Evolutionary conservation across 2,797 vertebrate species (phyloP), one percentile per base, ranked within the genome.

Genomic region (Falco naumanni): DNA sequence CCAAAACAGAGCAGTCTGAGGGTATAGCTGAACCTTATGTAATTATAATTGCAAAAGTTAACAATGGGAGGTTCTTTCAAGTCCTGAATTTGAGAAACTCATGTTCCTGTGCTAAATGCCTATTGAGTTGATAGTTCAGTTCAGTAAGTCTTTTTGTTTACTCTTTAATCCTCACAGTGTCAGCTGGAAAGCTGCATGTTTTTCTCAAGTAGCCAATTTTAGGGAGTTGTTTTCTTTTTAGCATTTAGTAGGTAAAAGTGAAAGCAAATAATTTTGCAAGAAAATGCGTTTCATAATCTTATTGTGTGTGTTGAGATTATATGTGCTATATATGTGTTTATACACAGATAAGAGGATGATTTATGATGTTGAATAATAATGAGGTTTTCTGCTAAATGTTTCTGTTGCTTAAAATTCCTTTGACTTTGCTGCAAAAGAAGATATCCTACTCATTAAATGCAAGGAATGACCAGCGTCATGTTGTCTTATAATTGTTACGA

Each of bases 141-240:
- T 89, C 84, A 89, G 45, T 64, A 76, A 89, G 66, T 65, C 70
- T 71, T 66, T 70, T 41, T 94, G 76, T 95, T 92, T 94, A 76
- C 59, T 92, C 28, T 87, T 79, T 64, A 71, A 82, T 94, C 71
- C 10, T 76, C 41, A 25, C 18, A 47, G 56, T 75, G 61, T 94
- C 56, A 87, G 51, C 70, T 95, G 78, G 84, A 91, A 91, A 85
- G 71, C 4, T 3, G 54, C 72, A 68, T 84, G 47, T 84, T 95
- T 89, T 86, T 61, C 56, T 93, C 12, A 54, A 84, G 64, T 76
- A 85, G 81, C 54, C 63, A 77, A 25, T 76, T 76, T 51, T 76
- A 87, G 43, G 11, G 71, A 90, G 39, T 76, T 93, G 50, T 77
- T 75, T 85, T 70, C 63, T 37, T 92, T 80, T 84, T n/a, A 53